Evolutionary conservation across 2,888 invertebrate species (phyloP).

Genomic region (Peribatodes rhomboidaria): DNA sequence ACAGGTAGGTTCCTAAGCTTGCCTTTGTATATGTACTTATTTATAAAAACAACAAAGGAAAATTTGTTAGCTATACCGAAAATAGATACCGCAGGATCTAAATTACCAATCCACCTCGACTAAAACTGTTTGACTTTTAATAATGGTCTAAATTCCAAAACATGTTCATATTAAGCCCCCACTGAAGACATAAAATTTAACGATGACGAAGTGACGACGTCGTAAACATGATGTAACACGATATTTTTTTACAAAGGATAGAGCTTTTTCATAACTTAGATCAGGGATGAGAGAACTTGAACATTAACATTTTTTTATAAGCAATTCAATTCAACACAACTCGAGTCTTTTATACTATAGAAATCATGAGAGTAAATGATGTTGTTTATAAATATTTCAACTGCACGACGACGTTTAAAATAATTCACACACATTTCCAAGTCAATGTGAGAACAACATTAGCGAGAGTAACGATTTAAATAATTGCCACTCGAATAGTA

Average conservation of each 20-base stretch:
- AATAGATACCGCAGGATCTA: no score
- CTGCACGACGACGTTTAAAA: conserved; percentile 8
- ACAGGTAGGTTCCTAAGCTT: not conserved
- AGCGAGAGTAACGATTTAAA: conserved; percentile 18
- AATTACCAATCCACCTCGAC: not conserved
- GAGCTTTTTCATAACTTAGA: conserved; percentile 3
- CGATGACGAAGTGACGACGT: conserved; percentile 1
- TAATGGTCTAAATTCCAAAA: not conserved
- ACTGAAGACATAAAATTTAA: conserved; percentile 19
- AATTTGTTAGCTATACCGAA: not conserved
- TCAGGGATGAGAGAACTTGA: not conserved
- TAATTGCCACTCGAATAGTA: conserved; percentile 14
- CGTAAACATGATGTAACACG: conserved; percentile 32
- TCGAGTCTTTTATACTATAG: not conserved
- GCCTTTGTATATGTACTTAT: not conserved
- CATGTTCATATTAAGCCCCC: not conserved
- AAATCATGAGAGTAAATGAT: conserved; percentile 1
- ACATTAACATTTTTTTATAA: not conserved
- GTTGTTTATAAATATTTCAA: conserved; percentile 12
- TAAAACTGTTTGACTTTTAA: not conserved
- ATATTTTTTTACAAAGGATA: conserved; percentile 32
- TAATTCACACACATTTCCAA: conserved; percentile 24
- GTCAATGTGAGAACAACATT: conserved; percentile 14
- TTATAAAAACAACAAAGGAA: not conserved
- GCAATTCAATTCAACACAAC: not conserved